Base-by-base conservation (phyloP, 2,797 vertebrate species). In the Sarcophilus harrisii region DNA sequence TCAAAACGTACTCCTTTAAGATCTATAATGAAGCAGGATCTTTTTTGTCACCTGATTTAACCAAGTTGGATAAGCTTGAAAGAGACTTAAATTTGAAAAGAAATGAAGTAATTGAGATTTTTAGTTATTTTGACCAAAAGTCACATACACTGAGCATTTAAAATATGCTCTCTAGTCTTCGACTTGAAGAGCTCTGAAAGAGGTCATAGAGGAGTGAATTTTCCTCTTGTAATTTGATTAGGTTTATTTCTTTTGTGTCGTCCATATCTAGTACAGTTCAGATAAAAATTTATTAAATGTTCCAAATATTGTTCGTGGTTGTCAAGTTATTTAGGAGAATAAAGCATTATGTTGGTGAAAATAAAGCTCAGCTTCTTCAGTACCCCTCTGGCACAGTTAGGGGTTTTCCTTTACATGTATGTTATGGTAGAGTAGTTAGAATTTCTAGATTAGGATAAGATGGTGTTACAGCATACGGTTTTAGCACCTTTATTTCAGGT, bases 41-140 rank as follows among this genome's bases (percentile, higher is more conserved):
- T 54, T 98, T 95, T 96, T 95, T 92, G 96, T 98, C 95, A 93
- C 94, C 90, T 96, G 81, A 95, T 92, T 95, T 73, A 93, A 97
- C 96, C 38, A 93, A 89, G 91, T 54, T 32, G 9, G 73, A 49
- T 96, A 95, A 38, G 38, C 93, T 57, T 62, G 12, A 97, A 66
- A 92, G 49, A 55, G 94, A 94, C 81, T 90, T 49, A 81, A 21
- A 58, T 59, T 24, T 92, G 1, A 49, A 94, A 27, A 38, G 38
- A 87, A 49, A 91, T 93, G 14, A 96, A 95, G 95, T 38, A 45
- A 89, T 90, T 90, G 73, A 38, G 58, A 59, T 96, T 45, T 96
- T 93, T 91, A 94, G 90, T 95, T 89, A 87, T 97, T 87, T 96
- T 93, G 95, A 98, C 96, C 96, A 97, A 97, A 98, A 97, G n/a